phyloP scores from a whole-genome alignment of 2,797 vertebrate species.

The Platyrinchus mystaceus region DNA sequence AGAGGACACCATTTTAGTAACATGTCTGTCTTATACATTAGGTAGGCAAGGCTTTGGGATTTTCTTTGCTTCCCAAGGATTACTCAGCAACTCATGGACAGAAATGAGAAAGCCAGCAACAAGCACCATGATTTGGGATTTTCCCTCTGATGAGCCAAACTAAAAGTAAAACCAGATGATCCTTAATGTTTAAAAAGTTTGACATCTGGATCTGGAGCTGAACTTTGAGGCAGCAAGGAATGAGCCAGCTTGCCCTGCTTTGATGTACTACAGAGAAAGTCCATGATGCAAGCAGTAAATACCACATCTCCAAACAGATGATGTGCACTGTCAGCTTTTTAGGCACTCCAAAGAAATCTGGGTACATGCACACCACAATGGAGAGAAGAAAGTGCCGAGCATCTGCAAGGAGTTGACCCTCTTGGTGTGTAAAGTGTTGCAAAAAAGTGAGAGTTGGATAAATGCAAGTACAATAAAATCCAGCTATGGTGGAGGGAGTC shows the following conservation, averaged over 20 bases:
- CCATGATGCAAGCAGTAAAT: neutral
- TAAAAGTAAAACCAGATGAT: neutral
- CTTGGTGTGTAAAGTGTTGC: neutral
- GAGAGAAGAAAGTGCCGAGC: neutral
- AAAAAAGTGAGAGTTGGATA: neutral
- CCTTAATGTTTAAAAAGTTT: neutral
- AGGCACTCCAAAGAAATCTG: neutral
- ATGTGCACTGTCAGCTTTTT: fast-evolving
- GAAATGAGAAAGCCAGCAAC: neutral
- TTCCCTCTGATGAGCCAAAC: neutral
- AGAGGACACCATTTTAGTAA: neutral
- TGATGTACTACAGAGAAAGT: neutral
- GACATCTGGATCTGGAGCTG: neutral
- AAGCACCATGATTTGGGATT: neutral
- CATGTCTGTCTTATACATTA: neutral
- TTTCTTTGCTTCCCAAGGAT: neutral
- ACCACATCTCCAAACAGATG: neutral
- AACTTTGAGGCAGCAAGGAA: neutral
- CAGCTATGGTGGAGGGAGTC: fast-evolving
- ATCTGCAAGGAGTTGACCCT: neutral
- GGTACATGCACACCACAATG: neutral
- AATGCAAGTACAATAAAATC: neutral
- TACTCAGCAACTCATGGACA: neutral
- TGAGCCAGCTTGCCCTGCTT: neutral
- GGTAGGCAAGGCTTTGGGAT: neutral